Base-by-base conservation (phyloP, 2,797 vertebrate species). In the Syndactyla subalaris region DNA sequence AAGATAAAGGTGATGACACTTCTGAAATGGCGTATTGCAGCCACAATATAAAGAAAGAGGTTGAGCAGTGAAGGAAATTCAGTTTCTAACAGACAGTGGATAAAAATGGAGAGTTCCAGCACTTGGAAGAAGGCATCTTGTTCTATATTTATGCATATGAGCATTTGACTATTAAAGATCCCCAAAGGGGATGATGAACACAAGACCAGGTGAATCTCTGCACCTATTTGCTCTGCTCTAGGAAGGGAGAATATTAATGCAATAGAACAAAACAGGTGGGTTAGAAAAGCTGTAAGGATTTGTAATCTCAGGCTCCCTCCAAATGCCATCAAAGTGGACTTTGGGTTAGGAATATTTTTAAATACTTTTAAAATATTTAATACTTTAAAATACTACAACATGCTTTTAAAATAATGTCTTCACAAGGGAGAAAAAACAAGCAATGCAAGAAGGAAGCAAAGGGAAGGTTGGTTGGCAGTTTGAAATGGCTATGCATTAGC, bases 1-100 rank as follows among this genome's bases (percentile, higher is more conserved):
- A 96, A 95, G 82, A 97, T 84, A 79, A 95, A 97, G 96, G 96
- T 95, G 95, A 84, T 34, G 93, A 87, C 92, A 78, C 84, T 91
- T 91, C 85, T 97, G 95, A 97, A 95, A 93, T 72, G 49, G 92
- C 10, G 0, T 16, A 55, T 58, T 21, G 66, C 89, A 87, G 78
- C 85, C 94, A 83, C 88, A 63, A 36, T 80, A 65, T 77, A 77
- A 85, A 92, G 88, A 76, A 66, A 58, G 92, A 82, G 48, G 45
- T 17, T 86, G 72, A 85, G 58, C 41, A 12, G 11, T 26, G 82
- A 71, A 91, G 88, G 88, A 85, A 85, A 90, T 84, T 76, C 84
- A 66, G 55, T 51, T 68, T 80, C 52, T 58, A 34, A 68, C 71
- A 61, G 13, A 34, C 5, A 71, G 16, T 13, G 32, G 32, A 38